Evolutionary conservation across 1,140 invertebrate species (phyloP), one percentile per base, ranked within the genome.

Genomic region (Bombus fervidus): DNA sequence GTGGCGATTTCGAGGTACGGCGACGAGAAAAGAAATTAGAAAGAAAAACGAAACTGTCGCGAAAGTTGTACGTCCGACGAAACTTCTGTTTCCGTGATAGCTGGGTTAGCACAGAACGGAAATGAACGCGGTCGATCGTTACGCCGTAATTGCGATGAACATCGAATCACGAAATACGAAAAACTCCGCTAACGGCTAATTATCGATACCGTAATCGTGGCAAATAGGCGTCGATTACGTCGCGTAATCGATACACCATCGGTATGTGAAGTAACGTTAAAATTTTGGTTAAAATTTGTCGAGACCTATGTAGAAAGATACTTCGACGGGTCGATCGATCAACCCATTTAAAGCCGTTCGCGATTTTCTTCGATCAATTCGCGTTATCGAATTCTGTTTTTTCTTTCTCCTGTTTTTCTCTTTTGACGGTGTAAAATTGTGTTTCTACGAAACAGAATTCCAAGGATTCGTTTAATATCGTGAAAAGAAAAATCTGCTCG

Each of bases 11-110:
- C 62, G 43, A 6, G 73, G 34, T 62, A 22, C 66, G 66, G 82
- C 81, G 81, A 87, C 81, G 57, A 53, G 75, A 81, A 87, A 83
- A 68, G 73, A 85, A 85, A 85, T 89, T 89, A 88, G 86, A 76
- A 85, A 85, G 86, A 80, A 77, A 89, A 88, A 57, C 62, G 59
- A 41, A 85, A 87, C 57, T 64, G 13, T 31, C 34, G 31, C 37
- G n/a, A 66, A 66, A 66, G 72, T 87, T 86, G 15, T n/a, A 25
- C 41, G 47, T 68, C 62, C 5, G 39, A 41, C 28, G 31, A 28
- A 86, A 87, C 76, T 87, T 87, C 25, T 74, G 41, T 78, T n/a
- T 64, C 53, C 37, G 43, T 2, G 43, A 31, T 12, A 25, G n/a
- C 3, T 31, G 53, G 62, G 47, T n/a, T 76, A 43, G 5, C 37